phyloP scores from a whole-genome alignment of 1,140 invertebrate genomes.

The Pinna nobilis region DNA sequence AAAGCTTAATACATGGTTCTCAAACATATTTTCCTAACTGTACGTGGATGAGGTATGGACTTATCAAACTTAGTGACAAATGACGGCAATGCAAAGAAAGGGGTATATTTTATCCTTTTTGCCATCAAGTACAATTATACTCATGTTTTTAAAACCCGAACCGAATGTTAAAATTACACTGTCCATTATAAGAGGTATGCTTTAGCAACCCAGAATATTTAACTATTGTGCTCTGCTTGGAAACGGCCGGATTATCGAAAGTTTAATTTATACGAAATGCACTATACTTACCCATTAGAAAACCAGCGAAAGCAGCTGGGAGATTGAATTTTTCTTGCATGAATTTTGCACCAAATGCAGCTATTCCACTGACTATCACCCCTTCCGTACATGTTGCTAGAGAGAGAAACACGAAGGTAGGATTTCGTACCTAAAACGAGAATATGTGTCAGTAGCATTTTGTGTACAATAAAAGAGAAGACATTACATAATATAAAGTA shows the following conservation, averaged over 20 bases:
- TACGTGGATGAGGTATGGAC: too few species aligned
- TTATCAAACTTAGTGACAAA: too few species aligned
- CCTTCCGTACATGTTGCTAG: conserved; percentile 84
- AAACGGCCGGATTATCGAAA: background rate
- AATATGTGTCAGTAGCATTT: background rate
- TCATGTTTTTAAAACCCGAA: too few species aligned
- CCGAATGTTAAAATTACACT: too few species aligned
- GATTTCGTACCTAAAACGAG: conserved; percentile 81
- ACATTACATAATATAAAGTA: too few species aligned
- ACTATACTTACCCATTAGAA: conserved; percentile 81
- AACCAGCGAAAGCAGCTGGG: conserved; percentile 81
- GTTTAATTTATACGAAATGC: background rate
- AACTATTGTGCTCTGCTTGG: background rate
- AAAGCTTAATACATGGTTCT: too few species aligned
- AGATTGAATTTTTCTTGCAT: conserved; percentile 89
- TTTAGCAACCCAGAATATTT: too few species aligned
- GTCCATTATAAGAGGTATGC: too few species aligned
- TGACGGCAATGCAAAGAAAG: too few species aligned
- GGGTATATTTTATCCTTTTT: too few species aligned
- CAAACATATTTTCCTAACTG: too few species aligned
- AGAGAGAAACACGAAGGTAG: conserved; percentile 86
- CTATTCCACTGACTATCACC: conserved; percentile 84
- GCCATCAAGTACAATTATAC: too few species aligned
- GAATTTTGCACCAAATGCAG: conserved; percentile 86
- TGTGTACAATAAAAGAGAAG: background rate